Conservation (phyloP, 2,797 vertebrate species). For the Cynodonichthys magdalenae region DNA sequence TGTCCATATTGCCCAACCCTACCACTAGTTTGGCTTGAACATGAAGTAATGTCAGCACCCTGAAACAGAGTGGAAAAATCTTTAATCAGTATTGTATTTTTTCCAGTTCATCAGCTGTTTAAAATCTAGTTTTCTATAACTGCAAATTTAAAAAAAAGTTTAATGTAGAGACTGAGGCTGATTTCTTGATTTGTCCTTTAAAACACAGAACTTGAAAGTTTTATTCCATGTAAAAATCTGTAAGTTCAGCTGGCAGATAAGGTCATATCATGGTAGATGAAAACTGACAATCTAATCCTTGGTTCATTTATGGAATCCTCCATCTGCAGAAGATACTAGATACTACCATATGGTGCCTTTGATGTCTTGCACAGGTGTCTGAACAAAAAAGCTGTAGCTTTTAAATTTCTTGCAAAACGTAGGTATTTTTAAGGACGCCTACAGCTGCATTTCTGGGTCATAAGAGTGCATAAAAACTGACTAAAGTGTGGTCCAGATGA, state of each 20-base stretch:
- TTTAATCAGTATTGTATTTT: too few relatives aligned
- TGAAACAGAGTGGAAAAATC: background rate
- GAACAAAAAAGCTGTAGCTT: conserved; percentile 46
- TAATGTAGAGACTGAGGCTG: conserved; percentile 14
- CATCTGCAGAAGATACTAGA: conserved; percentile 30
- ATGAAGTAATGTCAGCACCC: conserved; percentile 2
- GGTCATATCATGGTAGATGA: background rate
- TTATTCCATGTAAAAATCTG: conserved; percentile 46
- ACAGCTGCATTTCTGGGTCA: conserved; percentile 69
- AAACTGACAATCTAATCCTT: conserved; percentile 21
- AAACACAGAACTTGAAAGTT: conserved; percentile 40
- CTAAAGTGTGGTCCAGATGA: conserved; percentile 73
- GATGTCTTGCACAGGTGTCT: conserved; percentile 67
- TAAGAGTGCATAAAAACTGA: conserved; percentile 70
- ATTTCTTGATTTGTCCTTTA: conserved; percentile 48
- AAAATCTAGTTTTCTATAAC: background rate
- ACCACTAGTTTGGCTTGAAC: background rate
- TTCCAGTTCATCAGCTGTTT: too few relatives aligned
- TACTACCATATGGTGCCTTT: conserved; percentile 30
- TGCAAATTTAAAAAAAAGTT: conserved; percentile 6
- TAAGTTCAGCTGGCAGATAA: conserved; percentile 43
- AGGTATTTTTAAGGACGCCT: conserved; percentile 67
- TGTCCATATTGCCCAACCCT: too few relatives aligned
- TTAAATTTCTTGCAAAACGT: conserved; percentile 36
- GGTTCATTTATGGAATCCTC: conserved; percentile 39